Conservation (phyloP, 1,140 invertebrate genomes). For the Drosophila arizonae region DNA sequence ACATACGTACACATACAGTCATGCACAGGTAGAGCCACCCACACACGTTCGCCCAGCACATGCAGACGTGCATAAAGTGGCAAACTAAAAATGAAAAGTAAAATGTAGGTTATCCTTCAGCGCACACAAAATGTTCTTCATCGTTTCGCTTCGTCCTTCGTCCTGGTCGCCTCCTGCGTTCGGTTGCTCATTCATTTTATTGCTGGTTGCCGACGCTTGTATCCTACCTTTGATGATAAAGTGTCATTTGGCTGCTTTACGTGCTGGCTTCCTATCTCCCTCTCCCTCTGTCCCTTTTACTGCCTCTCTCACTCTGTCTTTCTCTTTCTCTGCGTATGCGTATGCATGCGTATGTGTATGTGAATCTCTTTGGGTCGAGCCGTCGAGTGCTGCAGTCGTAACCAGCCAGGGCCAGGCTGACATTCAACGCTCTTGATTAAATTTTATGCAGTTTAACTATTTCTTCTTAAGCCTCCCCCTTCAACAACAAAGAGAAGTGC, state of each 20-base stretch:
- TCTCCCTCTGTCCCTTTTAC: slow-evolving; percentile 3
- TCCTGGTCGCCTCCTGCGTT: slow-evolving; percentile 16
- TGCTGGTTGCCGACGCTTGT: slow-evolving; percentile 49
- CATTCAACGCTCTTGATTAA: slow-evolving; percentile 80
- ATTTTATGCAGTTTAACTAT: slow-evolving; percentile 81
- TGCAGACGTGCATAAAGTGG: slow-evolving; percentile 65
- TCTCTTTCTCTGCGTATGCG: slow-evolving; percentile 2
- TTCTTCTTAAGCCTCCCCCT: slow-evolving; percentile 41
- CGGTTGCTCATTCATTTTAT: slow-evolving; percentile 50
- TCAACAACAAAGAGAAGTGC: slow-evolving; percentile 20
- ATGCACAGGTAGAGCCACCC: slow-evolving; percentile 9
- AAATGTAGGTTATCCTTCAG: slow-evolving; percentile 80
- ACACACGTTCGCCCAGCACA: slow-evolving; percentile 19
- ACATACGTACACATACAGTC: slow-evolving; percentile 34
- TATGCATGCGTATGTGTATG: slow-evolving; percentile 27
- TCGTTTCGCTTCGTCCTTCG: slow-evolving; percentile 9
- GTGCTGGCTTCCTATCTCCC: slow-evolving; percentile 43
- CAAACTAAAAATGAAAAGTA: slow-evolving; percentile 79
- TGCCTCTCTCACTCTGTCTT: slow-evolving; percentile 6
- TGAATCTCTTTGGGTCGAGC: slow-evolving; percentile 17
- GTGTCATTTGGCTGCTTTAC: slow-evolving; percentile 81
- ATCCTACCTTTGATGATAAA: slow-evolving; percentile 77
- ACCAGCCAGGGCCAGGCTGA: slow-evolving; percentile 69
- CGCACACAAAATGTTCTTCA: slow-evolving; percentile 66
- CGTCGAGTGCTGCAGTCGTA: slow-evolving; percentile 30